These are phyloP conservation scores for Corythucha ciliata DNA, from an alignment of 2,888 invertebrate genomes.

Conservation along the genomic window DNA sequence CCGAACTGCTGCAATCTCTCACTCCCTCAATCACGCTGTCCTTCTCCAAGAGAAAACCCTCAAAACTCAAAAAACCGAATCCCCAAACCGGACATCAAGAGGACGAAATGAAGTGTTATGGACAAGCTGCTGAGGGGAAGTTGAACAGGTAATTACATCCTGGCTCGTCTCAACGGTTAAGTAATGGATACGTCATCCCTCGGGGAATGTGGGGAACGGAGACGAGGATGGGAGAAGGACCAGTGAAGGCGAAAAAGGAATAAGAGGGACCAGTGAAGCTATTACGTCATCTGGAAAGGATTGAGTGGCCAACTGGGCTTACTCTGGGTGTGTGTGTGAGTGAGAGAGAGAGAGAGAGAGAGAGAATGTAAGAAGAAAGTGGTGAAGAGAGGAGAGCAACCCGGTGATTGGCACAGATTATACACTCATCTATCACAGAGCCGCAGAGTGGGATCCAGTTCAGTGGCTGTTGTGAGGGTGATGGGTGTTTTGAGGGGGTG, in stretches of 20 bases:
- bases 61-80: slow-evolving; percentile 13
- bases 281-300: slow-evolving; percentile 24
- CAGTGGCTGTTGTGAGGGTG: too few relatives aligned
- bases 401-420: slow-evolving; percentile 28
- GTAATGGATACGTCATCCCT: slow-evolving; percentile 28
- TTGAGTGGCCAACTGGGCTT: slow-evolving; percentile 28
- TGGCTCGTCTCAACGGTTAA: slow-evolving; percentile 26
- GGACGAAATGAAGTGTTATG: slow-evolving; percentile 3
- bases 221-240: too few relatives aligned
- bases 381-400: slow-evolving; percentile 10
- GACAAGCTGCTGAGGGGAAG: slow-evolving; percentile 1
- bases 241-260: slow-evolving; percentile 20
- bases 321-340: too few relatives aligned
- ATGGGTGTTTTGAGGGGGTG: too few relatives aligned
- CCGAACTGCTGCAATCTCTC: too few relatives aligned
- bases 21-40: background rate
- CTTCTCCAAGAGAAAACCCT: too few relatives aligned
- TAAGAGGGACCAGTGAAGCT: slow-evolving; percentile 24
- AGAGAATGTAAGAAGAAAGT: too few relatives aligned
- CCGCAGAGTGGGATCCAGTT: too few relatives aligned
- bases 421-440: slow-evolving; percentile 26
- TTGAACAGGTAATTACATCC: slow-evolving; percentile 26
- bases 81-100: background rate
- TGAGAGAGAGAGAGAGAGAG: too few relatives aligned
- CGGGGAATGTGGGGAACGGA: too few relatives aligned